phyloP scores from a whole-genome alignment of 2,797 vertebrate species.

The Hypotaenidia philippensis region DNA sequence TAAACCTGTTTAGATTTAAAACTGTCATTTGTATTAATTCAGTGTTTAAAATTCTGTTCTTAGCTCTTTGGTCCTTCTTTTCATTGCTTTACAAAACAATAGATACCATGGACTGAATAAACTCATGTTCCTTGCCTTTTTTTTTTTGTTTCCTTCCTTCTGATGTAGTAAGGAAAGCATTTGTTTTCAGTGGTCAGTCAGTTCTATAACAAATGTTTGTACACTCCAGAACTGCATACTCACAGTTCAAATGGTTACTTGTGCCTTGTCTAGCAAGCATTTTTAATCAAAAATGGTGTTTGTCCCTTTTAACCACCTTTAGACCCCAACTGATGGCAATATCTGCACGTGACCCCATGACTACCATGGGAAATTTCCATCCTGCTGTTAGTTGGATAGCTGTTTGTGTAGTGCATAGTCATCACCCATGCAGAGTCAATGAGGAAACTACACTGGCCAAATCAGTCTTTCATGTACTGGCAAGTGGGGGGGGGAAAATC shows the following conservation, averaged over 20 bases:
- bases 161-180: neutral
- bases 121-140: neutral
- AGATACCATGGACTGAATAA: neutral
- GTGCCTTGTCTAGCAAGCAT: neutral
- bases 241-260: neutral
- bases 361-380: neutral
- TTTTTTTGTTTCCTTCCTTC: neutral
- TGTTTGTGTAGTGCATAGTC: neutral
- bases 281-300: neutral
- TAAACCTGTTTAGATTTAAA: conserved; percentile 23
- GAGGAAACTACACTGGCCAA: neutral
- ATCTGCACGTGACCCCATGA: neutral
- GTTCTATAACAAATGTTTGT: neutral
- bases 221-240: neutral
- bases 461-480: neutral
- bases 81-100: neutral
- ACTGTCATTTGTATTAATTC: neutral
- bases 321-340: neutral
- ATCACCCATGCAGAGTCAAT: neutral
- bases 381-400: neutral
- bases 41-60: neutral
- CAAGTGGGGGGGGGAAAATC: neutral
- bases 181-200: neutral
- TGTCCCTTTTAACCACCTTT: neutral
- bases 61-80: neutral